Evolutionary conservation across 2,888 invertebrate species (phyloP), one percentile per base, ranked within the genome.

Genomic region (Plagodis pulveraria): DNA sequence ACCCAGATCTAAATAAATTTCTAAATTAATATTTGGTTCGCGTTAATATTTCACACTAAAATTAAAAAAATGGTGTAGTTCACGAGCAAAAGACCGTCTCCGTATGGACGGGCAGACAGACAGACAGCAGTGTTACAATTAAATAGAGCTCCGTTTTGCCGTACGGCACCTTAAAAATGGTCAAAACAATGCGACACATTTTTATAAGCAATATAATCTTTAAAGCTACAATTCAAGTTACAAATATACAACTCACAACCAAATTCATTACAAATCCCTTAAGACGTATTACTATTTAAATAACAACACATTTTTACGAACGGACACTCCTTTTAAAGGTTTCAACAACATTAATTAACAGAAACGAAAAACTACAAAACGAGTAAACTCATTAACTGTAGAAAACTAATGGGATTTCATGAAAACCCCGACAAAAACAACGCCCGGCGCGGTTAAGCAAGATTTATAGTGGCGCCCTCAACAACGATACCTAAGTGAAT

Each of bases 341-440:
- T 48, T 47, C 35, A 62, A 56, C 50, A 60, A 57, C 64, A 56
- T 61, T 67, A 66, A 66, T 68, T 65, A 62, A 58, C 66, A 50
- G 54, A 65, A 69, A 59, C 60, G 63, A 62, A 66, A 67, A 61
- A 63, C 58, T 54, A 62, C 68, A 69, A 72, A 72, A 76, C 69
- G 68, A 73, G 72, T 66, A 67, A 72, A 73, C 74, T 76, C 76
- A 74, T 77, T 75, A 73, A 56, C 64, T 62, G 71, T 63, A 63
- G 61, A 63, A 66, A 71, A 73, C 74, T 78, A 77, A 78, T 81
- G 77, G 78, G 71, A 73, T 77, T 76, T 77, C 74, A 77, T 42
- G 58, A 55, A 58, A 62, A 55, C 44, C 41, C 51, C 12, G 51
- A 44, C 51, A 48, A 70, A 64, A 62, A 60, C 62, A 55, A 60